phyloP scores from a whole-genome alignment of 2,797 vertebrate species.

The Periophthalmus magnuspinnatus region DNA sequence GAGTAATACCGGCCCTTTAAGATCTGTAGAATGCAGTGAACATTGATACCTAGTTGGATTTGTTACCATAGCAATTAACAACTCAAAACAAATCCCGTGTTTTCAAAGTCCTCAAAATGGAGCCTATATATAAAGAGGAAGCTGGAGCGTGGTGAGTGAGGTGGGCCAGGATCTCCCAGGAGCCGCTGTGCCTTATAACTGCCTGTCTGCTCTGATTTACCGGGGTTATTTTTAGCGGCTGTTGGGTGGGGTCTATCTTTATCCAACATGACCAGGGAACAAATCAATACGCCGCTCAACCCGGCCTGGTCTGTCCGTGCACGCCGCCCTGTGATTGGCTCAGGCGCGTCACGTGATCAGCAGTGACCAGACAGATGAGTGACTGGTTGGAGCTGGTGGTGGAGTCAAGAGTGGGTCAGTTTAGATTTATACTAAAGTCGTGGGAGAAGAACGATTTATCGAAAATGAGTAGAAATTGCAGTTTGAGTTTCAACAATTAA shows the following conservation, averaged over 20 bases:
- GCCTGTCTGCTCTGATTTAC: slow-evolving; percentile 45
- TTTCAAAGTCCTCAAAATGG: too few relatives aligned
- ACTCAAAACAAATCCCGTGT: too few relatives aligned
- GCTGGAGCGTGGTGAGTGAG: too few relatives aligned
- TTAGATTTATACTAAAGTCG: not conserved
- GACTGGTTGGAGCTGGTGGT: not conserved
- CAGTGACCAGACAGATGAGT: not conserved
- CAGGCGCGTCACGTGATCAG: slow-evolving; percentile 24
- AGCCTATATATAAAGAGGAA: too few relatives aligned
- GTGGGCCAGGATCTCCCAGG: slow-evolving; percentile 1
- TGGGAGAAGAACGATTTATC: not conserved
- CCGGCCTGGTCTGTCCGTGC: slow-evolving; percentile 54
- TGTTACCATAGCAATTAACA: too few relatives aligned
- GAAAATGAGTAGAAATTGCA: too few relatives aligned
- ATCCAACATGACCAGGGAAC: slow-evolving; percentile 63
- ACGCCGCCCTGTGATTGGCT: slow-evolving; percentile 37
- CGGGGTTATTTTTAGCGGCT: slow-evolving; percentile 58
- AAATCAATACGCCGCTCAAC: slow-evolving; percentile 66
- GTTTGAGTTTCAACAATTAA: too few relatives aligned
- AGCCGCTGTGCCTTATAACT: slow-evolving; percentile 3
- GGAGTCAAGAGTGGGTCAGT: not conserved
- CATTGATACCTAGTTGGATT: too few relatives aligned
- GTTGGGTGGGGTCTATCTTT: slow-evolving; percentile 66
- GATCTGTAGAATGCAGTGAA: too few relatives aligned
- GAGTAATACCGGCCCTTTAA: too few relatives aligned